phyloP scores from a whole-genome alignment of 2,113 vertebrate species.

The Triplophysa dalaica region DNA sequence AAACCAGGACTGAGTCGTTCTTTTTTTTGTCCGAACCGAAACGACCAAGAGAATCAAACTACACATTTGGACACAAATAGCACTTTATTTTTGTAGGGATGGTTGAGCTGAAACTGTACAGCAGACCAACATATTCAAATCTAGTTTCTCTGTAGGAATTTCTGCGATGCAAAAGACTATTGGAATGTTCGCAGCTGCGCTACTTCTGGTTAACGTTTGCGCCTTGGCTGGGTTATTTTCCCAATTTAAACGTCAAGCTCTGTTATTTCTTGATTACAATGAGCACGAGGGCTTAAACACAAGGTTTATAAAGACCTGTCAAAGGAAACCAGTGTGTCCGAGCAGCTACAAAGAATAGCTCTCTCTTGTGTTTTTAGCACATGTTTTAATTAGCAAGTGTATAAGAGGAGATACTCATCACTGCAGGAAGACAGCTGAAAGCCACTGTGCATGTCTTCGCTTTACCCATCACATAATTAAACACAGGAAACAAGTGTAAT shows the following conservation, averaged over 20 bases:
- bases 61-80: too few relatives aligned
- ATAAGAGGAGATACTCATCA: conserved; percentile 42
- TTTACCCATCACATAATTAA: conserved; percentile 40
- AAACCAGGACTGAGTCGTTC: too few relatives aligned
- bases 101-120: too few relatives aligned
- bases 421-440: conserved; percentile 37
- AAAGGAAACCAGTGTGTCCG: background rate
- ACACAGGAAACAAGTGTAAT: conserved; percentile 27
- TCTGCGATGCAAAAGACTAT: too few relatives aligned
- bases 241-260: conserved; percentile 11
- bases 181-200: background rate
- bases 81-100: too few relatives aligned
- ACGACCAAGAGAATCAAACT: too few relatives aligned
- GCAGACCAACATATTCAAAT: too few relatives aligned
- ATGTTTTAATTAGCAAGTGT: conserved; percentile 47
- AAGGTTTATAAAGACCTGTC: conserved; percentile 1
- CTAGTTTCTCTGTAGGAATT: too few relatives aligned
- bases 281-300: conserved; percentile 6
- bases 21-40: too few relatives aligned
- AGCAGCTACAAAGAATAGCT: conserved; percentile 13
- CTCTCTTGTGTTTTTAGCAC: conserved; percentile 18
- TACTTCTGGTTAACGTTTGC: background rate
- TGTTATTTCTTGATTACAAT: conserved; percentile 38
- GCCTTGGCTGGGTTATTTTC: background rate
- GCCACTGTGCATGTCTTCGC: conserved; percentile 30